Evolutionary conservation across 37 sponge, comb jelly and placozoan genomes (phyloP).

Genomic region (Halichondria panicea): DNA sequence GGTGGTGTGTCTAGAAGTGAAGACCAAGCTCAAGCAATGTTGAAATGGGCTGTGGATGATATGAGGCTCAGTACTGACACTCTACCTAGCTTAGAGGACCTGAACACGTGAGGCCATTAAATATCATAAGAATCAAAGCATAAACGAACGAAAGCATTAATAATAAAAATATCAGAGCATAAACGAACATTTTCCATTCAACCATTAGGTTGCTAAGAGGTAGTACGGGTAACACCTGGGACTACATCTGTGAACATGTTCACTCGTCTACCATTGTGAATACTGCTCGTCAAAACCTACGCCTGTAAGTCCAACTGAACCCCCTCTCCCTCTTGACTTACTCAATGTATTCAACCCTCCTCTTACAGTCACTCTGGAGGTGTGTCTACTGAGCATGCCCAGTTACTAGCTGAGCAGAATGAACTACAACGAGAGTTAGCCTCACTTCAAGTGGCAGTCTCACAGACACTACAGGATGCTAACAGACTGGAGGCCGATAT

Average conservation of each 20-base stretch:
- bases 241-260: not conserved
- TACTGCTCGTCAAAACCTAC: conserved; percentile 12
- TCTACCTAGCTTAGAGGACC: conserved; percentile 7
- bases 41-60: conserved; percentile 6
- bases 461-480: conserved; percentile 29
- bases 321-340: too few species aligned
- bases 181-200: too few species aligned
- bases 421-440: conserved; percentile 19
- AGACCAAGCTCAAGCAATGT: not conserved
- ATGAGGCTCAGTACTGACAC: not conserved
- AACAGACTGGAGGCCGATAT: conserved; percentile 32
- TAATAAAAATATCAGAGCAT: too few species aligned
- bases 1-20: too few species aligned
- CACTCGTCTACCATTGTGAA: not conserved
- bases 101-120: conserved; percentile 25
- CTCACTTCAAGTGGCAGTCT: conserved; percentile 36
- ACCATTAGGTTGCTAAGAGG: not conserved
- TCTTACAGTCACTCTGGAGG: conserved; percentile 4
- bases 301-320: conserved; percentile 34
- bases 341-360: too few species aligned
- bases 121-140: too few species aligned
- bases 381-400: not conserved
- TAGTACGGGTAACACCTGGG: not conserved
- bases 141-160: too few species aligned
- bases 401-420: not conserved